phyloP scores from a whole-genome alignment of 92 coral and sea anemone genomes.

The Epizoanthus illoricatus region DNA sequence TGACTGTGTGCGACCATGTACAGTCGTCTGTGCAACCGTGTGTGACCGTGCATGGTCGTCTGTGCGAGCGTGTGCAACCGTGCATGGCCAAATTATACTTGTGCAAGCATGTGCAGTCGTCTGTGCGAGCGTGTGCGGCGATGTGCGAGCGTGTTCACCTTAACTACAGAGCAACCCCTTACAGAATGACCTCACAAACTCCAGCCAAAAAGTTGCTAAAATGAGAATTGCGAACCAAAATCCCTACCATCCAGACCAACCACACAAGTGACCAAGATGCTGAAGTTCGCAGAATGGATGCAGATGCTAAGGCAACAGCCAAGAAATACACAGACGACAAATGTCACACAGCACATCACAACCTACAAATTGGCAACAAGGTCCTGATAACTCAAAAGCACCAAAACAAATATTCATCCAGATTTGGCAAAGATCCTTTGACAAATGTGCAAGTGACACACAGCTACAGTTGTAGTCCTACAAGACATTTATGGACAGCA shows the following conservation, averaged over 20 bases:
- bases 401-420: no score
- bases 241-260: slow-evolving; percentile 10
- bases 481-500: slow-evolving; percentile 15
- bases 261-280: neutral
- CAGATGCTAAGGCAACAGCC: slow-evolving; percentile 18
- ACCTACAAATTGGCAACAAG: slow-evolving; percentile 1
- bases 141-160: no score
- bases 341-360: neutral
- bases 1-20: no score
- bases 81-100: no score
- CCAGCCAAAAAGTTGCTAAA: slow-evolving; percentile 31
- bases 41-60: no score
- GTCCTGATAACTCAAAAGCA: neutral
- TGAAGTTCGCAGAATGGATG: slow-evolving; percentile 10
- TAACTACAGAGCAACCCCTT: slow-evolving; percentile 36
- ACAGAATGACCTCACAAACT: slow-evolving; percentile 27
- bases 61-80: no score
- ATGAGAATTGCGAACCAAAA: slow-evolving; percentile 43
- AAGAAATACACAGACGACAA: slow-evolving; percentile 34
- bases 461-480: slow-evolving; percentile 23
- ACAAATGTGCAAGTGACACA: slow-evolving; percentile 26
- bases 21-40: no score
- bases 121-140: no score
- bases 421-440: no score
- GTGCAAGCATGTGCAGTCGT: slow-evolving; percentile 44